Evolutionary conservation across 2,888 invertebrate species (phyloP), one percentile per base, ranked within the genome.

Genomic region (Drosophila koepferae): DNA sequence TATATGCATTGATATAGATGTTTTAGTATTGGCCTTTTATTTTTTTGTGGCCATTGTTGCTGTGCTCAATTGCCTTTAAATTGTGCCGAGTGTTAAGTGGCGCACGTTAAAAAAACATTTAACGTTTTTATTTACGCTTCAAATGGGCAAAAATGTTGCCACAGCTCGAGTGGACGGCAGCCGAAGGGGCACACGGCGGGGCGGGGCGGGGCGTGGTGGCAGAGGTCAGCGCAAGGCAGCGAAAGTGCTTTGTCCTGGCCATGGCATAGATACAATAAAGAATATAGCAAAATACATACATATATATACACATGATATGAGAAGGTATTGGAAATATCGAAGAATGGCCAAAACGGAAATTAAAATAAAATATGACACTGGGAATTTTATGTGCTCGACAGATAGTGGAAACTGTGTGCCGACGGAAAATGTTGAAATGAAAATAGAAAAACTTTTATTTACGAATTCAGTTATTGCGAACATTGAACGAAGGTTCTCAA

Each of bases 41-140:
- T 61, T 53, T 53, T 83, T 73, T 73, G 66, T 62, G 56, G 41
- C 79, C 67, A 77, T 86, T 86, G 74, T 79, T 81, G 69, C 54
- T 64, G 83, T 83, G 74, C 88, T 80, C 90, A 86, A 86, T 86
- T 86, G 86, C 90, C 86, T 90, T 86, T 81, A 86, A 86, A 86
- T 86, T 86, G 88, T 83, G 65, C 77, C 80, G 80, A 88, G 90
- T 86, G 86, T 90, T 86, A 90, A 86, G 90, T 86, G 86, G 74
- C 86, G 75, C 77, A 88, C 86, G 90, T 86, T 86, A 86, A 90
- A 86, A 85, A 90, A 82, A 81, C 88, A 86, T 86, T 86, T 86
- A 90, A 86, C 88, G 90, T 88, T 90, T 86, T 86, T 90, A 88
- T 86, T 88, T 88, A 83, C 83, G 86, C 77, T 77, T 62, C 70